Conservation (phyloP, 1,140 invertebrate species). For the Rhopalosiphum padi region DNA sequence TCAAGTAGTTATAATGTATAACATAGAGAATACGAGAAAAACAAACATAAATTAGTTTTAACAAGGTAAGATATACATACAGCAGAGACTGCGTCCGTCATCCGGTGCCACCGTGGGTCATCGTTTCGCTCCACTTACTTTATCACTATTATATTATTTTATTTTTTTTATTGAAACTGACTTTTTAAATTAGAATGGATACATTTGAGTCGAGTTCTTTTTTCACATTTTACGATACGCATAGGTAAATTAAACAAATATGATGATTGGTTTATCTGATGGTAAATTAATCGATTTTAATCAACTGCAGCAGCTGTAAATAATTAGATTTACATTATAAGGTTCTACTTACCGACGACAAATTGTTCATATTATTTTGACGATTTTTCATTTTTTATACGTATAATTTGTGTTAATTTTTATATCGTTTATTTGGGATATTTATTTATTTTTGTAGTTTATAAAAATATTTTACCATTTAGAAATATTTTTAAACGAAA, state of each 20-base stretch:
- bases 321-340: neutral
- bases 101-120: neutral
- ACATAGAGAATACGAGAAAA: neutral
- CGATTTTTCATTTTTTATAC: neutral
- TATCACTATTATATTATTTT: neutral
- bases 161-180: neutral
- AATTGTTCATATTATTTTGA: no score
- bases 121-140: neutral
- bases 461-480: neutral
- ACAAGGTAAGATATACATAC: neutral
- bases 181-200: neutral
- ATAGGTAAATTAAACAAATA: neutral
- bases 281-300: neutral
- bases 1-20: neutral
- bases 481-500: neutral
- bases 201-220: neutral
- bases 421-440: neutral
- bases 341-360: no score
- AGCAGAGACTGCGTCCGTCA: neutral
- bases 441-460: neutral
- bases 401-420: neutral
- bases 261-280: neutral
- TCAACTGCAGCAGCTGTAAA: neutral
- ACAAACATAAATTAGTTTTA: constrained; percentile 10
- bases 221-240: neutral